Conservation (phyloP, 2,888 invertebrate genomes). For the Cremastobaeus sp. region DNA sequence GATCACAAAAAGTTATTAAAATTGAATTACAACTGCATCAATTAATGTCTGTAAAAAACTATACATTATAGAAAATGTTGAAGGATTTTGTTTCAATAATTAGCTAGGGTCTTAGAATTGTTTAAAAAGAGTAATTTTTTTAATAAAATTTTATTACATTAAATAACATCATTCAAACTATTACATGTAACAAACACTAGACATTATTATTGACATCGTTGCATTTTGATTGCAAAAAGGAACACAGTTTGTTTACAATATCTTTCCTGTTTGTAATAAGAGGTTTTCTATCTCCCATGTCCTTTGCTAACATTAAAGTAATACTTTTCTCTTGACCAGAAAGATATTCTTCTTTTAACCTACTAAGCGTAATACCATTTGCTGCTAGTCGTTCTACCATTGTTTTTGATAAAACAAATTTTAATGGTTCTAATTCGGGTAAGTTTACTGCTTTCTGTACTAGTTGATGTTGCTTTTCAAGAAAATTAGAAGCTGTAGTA, state of each 20-base stretch:
- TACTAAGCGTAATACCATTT: constrained; percentile 4
- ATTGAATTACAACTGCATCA: too few species aligned
- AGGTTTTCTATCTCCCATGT: not conserved
- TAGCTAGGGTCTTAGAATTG: too few species aligned
- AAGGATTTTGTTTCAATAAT: too few species aligned
- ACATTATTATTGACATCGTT: too few species aligned
- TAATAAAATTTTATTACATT: too few species aligned
- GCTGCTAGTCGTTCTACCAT: constrained; percentile 14
- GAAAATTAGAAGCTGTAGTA: not conserved
- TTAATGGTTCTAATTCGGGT: not conserved
- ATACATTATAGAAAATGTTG: too few species aligned
- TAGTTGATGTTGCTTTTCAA: not conserved
- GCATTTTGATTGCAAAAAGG: too few species aligned
- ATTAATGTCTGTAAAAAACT: too few species aligned
- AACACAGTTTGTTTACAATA: not conserved
- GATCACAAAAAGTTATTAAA: too few species aligned
- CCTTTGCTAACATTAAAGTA: not conserved
- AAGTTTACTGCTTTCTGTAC: not conserved
- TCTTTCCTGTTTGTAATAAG: not conserved
- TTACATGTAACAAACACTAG: too few species aligned
- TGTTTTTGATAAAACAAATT: constrained; percentile 2
- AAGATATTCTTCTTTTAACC: not conserved
- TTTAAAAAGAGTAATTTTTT: too few species aligned
- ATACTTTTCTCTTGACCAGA: not conserved
- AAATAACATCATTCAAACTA: too few species aligned